Percentiles rank a stretch among this genome's conserved stretches.
Conservation (phyloP, 2,113 vertebrate species). For the Eublepharis macularius region DNA sequence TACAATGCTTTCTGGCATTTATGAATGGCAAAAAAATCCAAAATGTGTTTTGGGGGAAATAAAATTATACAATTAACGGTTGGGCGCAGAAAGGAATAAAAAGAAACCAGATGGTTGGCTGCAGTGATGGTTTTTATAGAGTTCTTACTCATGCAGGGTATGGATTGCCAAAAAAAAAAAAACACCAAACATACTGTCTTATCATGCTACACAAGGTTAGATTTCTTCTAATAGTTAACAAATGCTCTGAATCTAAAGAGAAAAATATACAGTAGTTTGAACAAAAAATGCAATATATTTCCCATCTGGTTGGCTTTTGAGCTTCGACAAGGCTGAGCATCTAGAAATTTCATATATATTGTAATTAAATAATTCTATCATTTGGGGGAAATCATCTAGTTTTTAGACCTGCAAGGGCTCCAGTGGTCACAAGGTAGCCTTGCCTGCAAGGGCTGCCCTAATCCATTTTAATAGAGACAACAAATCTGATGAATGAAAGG, state of each 20-base stretch:
- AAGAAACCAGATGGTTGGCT: constrained; percentile 35
- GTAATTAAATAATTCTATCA: constrained; percentile 24
- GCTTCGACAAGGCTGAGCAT: background rate
- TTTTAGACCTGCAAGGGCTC: background rate
- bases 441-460: background rate
- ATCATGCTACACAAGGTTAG: constrained; percentile 24
- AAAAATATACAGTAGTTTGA: constrained; percentile 25
- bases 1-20: constrained; percentile 2
- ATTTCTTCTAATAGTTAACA: constrained; percentile 48
- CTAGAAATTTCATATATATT: constrained; percentile 22
- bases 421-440: background rate
- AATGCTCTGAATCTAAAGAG: constrained; percentile 26
- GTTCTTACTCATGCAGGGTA: constrained; percentile 24
- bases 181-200: constrained; percentile 24
- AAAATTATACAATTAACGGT: background rate
- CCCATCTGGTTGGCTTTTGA: background rate
- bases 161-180: constrained; percentile 19
- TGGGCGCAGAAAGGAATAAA: constrained; percentile 32
- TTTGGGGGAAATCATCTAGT: background rate
- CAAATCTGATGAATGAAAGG: background rate
- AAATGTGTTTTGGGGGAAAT: constrained; percentile 39
- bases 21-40: constrained; percentile 26
- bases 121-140: constrained; percentile 32
- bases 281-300: background rate
- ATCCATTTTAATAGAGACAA: background rate